Base-by-base conservation (phyloP, 2,113 vertebrate genomes). In the Chionis minor region DNA sequence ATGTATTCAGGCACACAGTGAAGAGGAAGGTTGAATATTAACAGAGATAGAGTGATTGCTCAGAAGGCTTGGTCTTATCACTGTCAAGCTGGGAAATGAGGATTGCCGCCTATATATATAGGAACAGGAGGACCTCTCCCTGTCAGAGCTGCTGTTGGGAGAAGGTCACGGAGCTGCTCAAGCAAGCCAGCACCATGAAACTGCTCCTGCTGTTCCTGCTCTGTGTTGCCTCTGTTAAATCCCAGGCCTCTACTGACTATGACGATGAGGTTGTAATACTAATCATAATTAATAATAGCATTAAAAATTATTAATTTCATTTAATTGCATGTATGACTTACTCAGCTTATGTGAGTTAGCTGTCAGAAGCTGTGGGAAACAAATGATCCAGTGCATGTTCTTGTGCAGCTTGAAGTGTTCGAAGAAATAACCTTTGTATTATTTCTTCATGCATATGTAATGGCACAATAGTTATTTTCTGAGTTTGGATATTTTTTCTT, bases 21-120 rank as follows among this genome's bases (percentile, higher is more conserved):
- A 93, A 83, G 70, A 86, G 85, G 81, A 91, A 88, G 24, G 86
- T 98, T 98, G 97, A 98, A 96, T 65, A 97, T 98, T 98, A 98
- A 98, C 98, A 63, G 80, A 95, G 61, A n/a, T 72, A 33, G 40
- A 89, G 52, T 96, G 90, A 93, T 95, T 88, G 80, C 92, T 94
- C 79, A 54, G 78, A 93, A 91, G 35, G 35, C 49, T 42, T 94
- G 56, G 24, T 40, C 58, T 92, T 91, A 62, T 77, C 89, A 32
- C 63, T 23, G 27, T 62, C 65, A 72, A 55, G 56, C 61, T 77
- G 89, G 81, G 81, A 82, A 81, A 32, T 59, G 38, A 52, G 67
- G n/a, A 58, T 44, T 86, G 74, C 40, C 7, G 16, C 42, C 45
- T 51, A 44, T 81, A 88, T 94, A 96, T 98, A 98, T 96, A 89